Base-by-base conservation (phyloP, 2,888 invertebrate genomes). In the Zaprionus lineosus region DNA sequence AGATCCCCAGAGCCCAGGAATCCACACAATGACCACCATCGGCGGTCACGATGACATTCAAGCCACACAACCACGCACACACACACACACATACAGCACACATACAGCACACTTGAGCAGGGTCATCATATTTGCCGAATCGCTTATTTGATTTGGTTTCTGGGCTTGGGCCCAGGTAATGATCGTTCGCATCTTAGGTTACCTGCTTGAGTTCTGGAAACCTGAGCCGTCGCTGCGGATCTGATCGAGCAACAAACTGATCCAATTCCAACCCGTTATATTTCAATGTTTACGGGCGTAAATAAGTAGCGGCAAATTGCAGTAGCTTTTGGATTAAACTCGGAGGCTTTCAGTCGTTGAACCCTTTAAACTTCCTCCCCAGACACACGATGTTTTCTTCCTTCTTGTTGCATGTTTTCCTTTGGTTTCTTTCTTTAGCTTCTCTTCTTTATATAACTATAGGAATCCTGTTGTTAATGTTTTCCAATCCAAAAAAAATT, bases 1-100 rank as follows among this genome's bases (percentile, higher is more conserved):
- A 34, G 9, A 36, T 15, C 31, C 47, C 14, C 48, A 34, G 7
- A 28, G 18, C 18, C 6, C 19, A 9, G 26, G 59, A 53, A 46
- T 52, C 60, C 61, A 46, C 37, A 58, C 64, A 48, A 33, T 71
- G 77, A 69, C 82, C 82, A 82, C 82, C 77, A 64, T 55, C 60
- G 39, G 12, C 24, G 47, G 31, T n/a, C 62, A 29, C 31, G 46
- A 60, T 74, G 77, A 73, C 73, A 76, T 58, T 41, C 19, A 43
- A 55, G 18, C 68, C 68, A 48, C 64, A 59, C 64, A 55, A 60
- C 18, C 7, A 52, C 34, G 44, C 41, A 36, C 36, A 11, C 5
- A 26, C 15, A 31, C 33, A 43, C 33, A 37, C 19, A 19, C 19
- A 19, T 3, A 3, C 3, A 19, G 5, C 19, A 24, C 24, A 24